Evolutionary conservation across 2,797 vertebrate species (phyloP).

Genomic region (Lerista edwardsae): DNA sequence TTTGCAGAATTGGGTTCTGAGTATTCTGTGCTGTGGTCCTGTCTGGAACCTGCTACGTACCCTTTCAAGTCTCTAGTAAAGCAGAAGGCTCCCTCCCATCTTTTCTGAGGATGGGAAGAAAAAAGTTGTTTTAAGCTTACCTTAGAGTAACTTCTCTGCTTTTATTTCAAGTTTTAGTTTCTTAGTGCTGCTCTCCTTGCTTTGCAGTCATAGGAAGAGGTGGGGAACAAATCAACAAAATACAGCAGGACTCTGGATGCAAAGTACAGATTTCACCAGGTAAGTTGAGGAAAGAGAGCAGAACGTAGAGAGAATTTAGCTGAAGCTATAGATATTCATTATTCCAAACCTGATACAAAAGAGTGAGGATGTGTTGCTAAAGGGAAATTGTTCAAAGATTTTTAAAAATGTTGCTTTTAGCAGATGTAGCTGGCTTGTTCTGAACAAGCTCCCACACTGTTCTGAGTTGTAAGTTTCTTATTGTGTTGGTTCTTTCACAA

Average conservation of each 20-base stretch:
- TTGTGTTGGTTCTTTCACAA: not conserved
- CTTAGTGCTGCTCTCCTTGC: slow-evolving; percentile 7
- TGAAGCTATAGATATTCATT: not conserved
- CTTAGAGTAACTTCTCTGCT: not conserved
- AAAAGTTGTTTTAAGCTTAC: not conserved
- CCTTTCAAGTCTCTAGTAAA: not conserved
- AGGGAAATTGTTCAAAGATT: no score
- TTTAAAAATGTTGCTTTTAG: not conserved
- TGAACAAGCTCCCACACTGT: not conserved
- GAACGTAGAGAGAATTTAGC: not conserved
- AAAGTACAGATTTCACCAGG: slow-evolving; percentile 96
- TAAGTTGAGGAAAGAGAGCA: slow-evolving; percentile 55
- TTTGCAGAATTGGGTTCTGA: not conserved
- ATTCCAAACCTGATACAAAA: not conserved
- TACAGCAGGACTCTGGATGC: slow-evolving; percentile 93
- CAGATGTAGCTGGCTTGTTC: not conserved
- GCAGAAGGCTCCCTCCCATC: not conserved
- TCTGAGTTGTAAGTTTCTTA: not conserved
- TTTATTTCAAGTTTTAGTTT: not conserved
- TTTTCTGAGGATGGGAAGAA: not conserved
- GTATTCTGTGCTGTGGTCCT: not conserved
- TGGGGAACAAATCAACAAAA: slow-evolving; percentile 96
- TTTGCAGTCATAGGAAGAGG: slow-evolving; percentile 91
- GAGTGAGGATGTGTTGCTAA: not conserved
- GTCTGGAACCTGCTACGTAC: not conserved